Base-by-base conservation (phyloP, 2,888 invertebrate genomes). In the Blastobasis adustella region DNA sequence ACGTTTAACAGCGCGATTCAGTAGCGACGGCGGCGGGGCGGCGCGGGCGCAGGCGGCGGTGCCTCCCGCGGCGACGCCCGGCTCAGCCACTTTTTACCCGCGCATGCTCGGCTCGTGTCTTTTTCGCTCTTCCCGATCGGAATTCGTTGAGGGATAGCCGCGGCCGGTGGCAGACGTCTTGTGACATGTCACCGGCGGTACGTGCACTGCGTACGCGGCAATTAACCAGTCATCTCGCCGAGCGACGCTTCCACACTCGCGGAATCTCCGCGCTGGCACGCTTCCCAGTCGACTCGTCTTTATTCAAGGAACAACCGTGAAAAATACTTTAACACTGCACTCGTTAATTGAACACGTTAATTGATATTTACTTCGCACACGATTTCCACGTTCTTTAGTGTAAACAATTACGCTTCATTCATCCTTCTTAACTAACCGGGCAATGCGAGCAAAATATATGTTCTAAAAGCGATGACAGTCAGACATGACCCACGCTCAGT, bases 101-200 rank as follows among this genome's bases (percentile, higher is more conserved):
- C 71, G 73, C 77, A 80, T 86, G 82, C 84, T 79, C 77, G 77
- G 81, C 83, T 83, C 87, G 86, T 87, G 87, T 87, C 84, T 83
- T 88, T 87, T 87, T 86, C 85, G 83, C 86, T 86, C 85, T 84
- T 85, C 71, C 76, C 82, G 72, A 79, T 83, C 63, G 88, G 88
- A 88, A 88, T 88, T 87, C 82, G 84, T 82, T 77, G 82, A 79
- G 80, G 78, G 80, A 83, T 81, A 79, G 82, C 85, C 87, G 82
- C 82, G 74, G 85, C 85, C 79, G 87, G 87, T 88, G 87, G 88
- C 84, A 83, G 82, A 84, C 83, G 83, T 81, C 84, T 80, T 84
- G 84, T 86, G 86, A 85, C 83, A 82, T 86, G 85, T 86, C 84
- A 79, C 65, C 65, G 72, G 61, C 69, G 54, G 73, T 85, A 87